These are phyloP conservation scores for Nesoenas mayeri DNA, from an alignment of 2,113 vertebrate species.

Conservation along the genomic window DNA sequence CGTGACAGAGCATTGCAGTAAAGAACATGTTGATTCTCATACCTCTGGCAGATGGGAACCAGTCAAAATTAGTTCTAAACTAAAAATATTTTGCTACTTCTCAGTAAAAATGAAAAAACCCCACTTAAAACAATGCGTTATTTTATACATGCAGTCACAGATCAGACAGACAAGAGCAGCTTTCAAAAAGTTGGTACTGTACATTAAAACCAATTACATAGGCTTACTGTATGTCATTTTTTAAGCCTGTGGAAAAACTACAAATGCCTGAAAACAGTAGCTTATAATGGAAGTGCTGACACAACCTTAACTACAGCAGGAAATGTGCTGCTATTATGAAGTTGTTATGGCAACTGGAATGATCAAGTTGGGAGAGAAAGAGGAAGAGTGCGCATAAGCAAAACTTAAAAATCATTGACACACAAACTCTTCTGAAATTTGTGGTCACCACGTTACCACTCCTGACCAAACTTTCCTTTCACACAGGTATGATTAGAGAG, in stretches of 20 bases:
- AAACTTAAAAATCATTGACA: conserved; percentile 30
- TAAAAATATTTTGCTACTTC: conserved; percentile 29
- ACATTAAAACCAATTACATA: conserved; percentile 3
- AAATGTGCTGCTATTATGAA: conserved; percentile 64
- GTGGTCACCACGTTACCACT: not conserved
- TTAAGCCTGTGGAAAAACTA: conserved; percentile 56
- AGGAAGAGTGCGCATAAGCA: not conserved
- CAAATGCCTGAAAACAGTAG: conserved; percentile 68
- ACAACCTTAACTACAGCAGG: conserved; percentile 67
- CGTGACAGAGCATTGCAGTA: not conserved
- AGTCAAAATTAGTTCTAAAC: conserved; percentile 39
- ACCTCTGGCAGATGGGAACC: conserved; percentile 51
- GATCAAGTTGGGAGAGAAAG: conserved; percentile 55
- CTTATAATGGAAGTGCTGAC: conserved; percentile 69
- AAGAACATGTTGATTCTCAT: conserved; percentile 39
- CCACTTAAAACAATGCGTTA: not conserved
- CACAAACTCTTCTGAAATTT: conserved; percentile 11
- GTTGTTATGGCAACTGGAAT: conserved; percentile 81
- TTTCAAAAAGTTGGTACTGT: not conserved
- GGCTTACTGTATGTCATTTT: conserved; percentile 10
- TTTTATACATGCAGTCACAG: not conserved
- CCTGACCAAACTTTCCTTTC: not conserved
- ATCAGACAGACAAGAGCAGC: conserved; percentile 15
- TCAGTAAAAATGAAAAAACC: not conserved
- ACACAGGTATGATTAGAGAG: not conserved